A percentile compares a stretch with the other conserved stretches of the same genome.
Conservation (phyloP, 2,113 vertebrate species). For the Felis chaus region DNA sequence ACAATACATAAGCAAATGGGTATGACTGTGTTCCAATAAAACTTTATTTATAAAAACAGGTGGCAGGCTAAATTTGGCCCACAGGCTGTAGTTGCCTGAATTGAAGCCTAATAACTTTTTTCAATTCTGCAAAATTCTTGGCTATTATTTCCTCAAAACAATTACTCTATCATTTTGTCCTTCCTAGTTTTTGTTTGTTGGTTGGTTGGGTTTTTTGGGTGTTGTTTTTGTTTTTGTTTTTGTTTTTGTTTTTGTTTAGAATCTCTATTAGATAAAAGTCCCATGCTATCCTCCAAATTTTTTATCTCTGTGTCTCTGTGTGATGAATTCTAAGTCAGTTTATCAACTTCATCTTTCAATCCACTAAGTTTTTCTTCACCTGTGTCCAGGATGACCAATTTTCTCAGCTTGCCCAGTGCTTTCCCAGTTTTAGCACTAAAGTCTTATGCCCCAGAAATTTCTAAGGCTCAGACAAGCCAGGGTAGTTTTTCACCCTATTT, state of each 20-base stretch:
- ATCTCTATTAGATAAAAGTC: background rate
- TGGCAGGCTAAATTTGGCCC: background rate
- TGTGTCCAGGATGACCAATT: background rate
- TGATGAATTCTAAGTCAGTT: background rate
- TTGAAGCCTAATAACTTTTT: background rate
- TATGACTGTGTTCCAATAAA: background rate
- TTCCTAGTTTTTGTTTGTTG: background rate
- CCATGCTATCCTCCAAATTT: background rate
- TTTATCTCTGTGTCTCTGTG: background rate
- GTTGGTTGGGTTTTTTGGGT: no score
- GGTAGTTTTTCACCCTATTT: background rate
- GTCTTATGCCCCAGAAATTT: background rate
- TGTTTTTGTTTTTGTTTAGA: background rate
- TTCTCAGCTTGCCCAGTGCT: background rate
- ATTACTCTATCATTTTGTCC: background rate
- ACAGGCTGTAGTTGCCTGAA: background rate
- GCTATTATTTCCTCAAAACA: background rate
- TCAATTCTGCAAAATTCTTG: background rate
- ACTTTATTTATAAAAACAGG: background rate
- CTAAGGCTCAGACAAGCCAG: background rate
- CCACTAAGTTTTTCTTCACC: background rate
- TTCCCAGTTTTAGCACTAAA: background rate
- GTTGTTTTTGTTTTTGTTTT: no score
- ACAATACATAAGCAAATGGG: background rate
- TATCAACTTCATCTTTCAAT: background rate